phyloP scores from a whole-genome alignment of 2,113 vertebrate genomes.

The Centropus bengalensis region DNA sequence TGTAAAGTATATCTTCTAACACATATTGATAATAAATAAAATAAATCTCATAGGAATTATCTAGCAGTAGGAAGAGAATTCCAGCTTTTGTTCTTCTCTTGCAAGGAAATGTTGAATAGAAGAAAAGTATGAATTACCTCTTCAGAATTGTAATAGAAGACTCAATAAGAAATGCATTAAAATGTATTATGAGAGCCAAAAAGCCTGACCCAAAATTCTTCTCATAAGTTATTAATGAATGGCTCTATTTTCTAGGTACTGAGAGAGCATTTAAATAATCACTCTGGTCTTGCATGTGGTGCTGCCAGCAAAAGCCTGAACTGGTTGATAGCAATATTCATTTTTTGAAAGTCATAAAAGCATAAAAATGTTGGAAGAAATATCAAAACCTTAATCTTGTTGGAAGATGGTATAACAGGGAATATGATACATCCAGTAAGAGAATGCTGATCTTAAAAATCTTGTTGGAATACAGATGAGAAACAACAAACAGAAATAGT shows the following conservation, averaged over 20 bases:
- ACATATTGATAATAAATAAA: not conserved
- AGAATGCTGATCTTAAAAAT: not conserved
- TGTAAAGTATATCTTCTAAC: not conserved
- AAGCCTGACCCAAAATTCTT: slow-evolving; percentile 18
- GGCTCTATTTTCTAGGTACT: not conserved
- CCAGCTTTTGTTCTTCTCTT: not conserved
- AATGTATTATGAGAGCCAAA: slow-evolving; percentile 2
- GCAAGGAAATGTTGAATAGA: not conserved
- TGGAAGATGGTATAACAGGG: not conserved
- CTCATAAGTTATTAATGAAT: slow-evolving; percentile 29
- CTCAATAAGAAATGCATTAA: slow-evolving; percentile 2
- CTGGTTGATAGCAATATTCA: not conserved
- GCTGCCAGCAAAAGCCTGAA: not conserved
- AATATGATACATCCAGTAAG: accelerated
- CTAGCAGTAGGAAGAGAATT: not conserved
- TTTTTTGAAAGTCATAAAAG: not conserved
- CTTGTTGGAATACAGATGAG: not conserved
- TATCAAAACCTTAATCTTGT: not conserved
- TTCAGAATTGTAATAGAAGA: not conserved
- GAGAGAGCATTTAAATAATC: not conserved
- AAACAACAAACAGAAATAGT: not conserved
- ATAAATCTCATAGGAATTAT: not conserved
- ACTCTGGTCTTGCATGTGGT: not conserved
- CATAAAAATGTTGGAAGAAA: not conserved
- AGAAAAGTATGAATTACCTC: not conserved